Base-by-base conservation (phyloP, 2,888 invertebrate genomes). In the Drosophila koepferae region DNA sequence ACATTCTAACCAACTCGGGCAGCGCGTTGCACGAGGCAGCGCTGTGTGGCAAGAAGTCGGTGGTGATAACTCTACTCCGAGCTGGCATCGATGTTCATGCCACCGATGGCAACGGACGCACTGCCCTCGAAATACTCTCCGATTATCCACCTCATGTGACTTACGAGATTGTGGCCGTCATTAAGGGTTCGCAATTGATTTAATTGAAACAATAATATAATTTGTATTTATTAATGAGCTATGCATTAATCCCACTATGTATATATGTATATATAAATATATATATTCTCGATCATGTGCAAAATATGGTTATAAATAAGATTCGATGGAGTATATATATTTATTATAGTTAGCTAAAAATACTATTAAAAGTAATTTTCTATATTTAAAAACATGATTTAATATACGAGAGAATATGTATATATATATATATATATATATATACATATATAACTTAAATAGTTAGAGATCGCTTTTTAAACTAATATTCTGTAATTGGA, bases 11-110 rank as follows among this genome's bases (percentile, higher is more conserved):
- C 8, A 95, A 96, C 79, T 95, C 96, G 36, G 98, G 99, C 1
- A 97, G 98, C 16, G 97, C 98, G 0, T 94, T 99, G 73, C 98
- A 99, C 94, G 98, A 98, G 92, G 98, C 98, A 0, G 97, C 98
- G 0, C 94, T 98, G 38, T 98, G 96, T 93, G 98, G 98, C 7
- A 98, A 98, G 92, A 96, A 96, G 80, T 97, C 97, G 72, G 98
- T 98, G 16, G 98, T 97, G 31, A 94, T 96, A 63, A 94, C 96
- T 0, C 94, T 98, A 43, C 94, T 98, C 23, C 96, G 96, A 76
- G 95, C 95, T 82, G 97, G 97, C 0, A 96, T 97, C 18, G 96
- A 98, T 92, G 94, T 97, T 36, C 94, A 95, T 73, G 96, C 97
- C 48, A 95, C 95, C 28, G 97, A 99, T 92, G 94, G 95, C 9